Percentiles rank a stretch among this genome's conserved stretches.
Evolutionary conservation across 2,797 vertebrate species (phyloP).

Genomic region (Aeoliscus strigatus): DNA sequence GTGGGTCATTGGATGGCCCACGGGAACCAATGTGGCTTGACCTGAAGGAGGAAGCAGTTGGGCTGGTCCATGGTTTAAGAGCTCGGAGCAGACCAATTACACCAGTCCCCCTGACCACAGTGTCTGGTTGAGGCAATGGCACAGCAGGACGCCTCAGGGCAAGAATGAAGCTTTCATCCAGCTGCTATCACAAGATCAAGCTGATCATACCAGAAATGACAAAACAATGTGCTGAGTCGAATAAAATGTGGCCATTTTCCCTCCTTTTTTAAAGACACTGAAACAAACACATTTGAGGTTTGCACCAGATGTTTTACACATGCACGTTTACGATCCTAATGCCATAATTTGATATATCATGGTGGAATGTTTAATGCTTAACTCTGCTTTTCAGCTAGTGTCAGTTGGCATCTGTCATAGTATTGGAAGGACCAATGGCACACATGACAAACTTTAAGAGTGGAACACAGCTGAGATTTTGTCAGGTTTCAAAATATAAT

Average conservation of each 20-base stretch:
- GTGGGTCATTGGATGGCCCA: slow-evolving; percentile 42
- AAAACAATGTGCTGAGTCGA: slow-evolving; percentile 60
- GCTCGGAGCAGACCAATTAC: slow-evolving; percentile 75
- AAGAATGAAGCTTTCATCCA: slow-evolving; percentile 67
- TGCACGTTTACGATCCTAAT: too few relatives aligned
- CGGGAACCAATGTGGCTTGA: slow-evolving; percentile 55
- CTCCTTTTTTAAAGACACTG: slow-evolving; percentile 14
- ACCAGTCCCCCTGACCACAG: slow-evolving; percentile 75
- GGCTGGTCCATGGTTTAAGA: slow-evolving; percentile 61
- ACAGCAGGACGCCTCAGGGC: slow-evolving; percentile 61
- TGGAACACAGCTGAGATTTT: too few relatives aligned
- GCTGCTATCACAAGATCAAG: slow-evolving; percentile 70
- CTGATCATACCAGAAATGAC: slow-evolving; percentile 67
- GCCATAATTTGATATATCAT: too few relatives aligned
- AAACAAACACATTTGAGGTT: slow-evolving; percentile 20
- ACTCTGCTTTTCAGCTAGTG: too few relatives aligned
- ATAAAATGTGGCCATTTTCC: slow-evolving; percentile 21
- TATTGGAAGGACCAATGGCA: too few relatives aligned
- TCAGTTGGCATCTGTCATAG: too few relatives aligned
- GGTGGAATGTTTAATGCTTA: too few relatives aligned
- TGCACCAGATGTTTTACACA: too few relatives aligned
- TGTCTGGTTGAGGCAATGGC: slow-evolving; percentile 67
- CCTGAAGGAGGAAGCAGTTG: slow-evolving; percentile 62
- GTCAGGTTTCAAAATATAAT: slow-evolving; percentile 63
- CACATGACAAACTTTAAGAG: too few relatives aligned